A percentile compares a stretch with the other conserved stretches of the same genome.
phyloP scores from a whole-genome alignment of 1,140 invertebrate species.

The Calliphora vicina region DNA sequence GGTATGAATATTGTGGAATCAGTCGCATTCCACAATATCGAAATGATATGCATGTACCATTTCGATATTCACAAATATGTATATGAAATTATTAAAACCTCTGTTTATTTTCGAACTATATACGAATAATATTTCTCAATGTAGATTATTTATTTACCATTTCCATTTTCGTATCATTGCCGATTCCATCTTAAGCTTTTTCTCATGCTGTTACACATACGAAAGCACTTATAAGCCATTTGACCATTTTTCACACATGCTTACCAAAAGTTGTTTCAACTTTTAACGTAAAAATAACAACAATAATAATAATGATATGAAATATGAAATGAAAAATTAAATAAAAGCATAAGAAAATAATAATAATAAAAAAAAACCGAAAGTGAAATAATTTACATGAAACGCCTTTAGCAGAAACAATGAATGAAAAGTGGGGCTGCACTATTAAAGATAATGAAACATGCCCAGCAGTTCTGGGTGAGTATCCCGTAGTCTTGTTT shows the following conservation, averaged over 20 bases:
- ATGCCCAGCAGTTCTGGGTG: too few species aligned
- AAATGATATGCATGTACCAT: too few species aligned
- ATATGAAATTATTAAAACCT: too few species aligned
- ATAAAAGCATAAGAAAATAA: neutral
- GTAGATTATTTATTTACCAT: too few species aligned
- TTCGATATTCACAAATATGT: too few species aligned
- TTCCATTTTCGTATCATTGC: neutral
- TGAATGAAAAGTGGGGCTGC: neutral
- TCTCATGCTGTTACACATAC: neutral
- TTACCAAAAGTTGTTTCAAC: neutral
- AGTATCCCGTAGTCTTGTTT: too few species aligned
- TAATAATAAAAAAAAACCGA: neutral
- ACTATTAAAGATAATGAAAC: neutral
- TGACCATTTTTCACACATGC: neutral
- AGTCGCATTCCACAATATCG: too few species aligned
- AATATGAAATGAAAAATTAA: neutral
- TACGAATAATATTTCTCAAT: too few species aligned
- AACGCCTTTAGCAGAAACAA: neutral
- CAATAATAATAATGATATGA: neutral
- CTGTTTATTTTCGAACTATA: too few species aligned
- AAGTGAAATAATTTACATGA: neutral
- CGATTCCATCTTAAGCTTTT: neutral
- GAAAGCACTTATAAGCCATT: neutral
- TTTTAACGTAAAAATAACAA: neutral
- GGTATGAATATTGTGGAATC: too few species aligned